Evolutionary conservation across 2,797 vertebrate genomes (phyloP), one percentile per base, ranked within the genome.

Genomic region (Falco cherrug): DNA sequence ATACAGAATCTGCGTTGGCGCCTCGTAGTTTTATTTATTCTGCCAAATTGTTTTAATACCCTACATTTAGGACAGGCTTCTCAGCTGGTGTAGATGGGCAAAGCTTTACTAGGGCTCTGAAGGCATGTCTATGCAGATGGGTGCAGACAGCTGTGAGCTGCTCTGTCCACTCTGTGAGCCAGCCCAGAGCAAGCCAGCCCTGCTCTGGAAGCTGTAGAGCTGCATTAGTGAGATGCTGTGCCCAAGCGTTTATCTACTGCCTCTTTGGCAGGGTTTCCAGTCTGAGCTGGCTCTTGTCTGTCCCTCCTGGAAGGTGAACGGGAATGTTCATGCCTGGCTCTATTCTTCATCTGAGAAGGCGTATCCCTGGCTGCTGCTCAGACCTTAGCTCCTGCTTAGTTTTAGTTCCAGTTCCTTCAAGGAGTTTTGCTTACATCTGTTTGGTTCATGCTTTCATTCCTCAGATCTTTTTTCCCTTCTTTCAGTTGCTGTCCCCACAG

Each of bases 11-110:
- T 92, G 64, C 51, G 39, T 60, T 80, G 31, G 22, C 64, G 25
- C 56, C 31, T 91, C 57, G 68, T 25, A 74, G 43, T 92, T 90
- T 28, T 82, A 67, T 48, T 90, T 89, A 45, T 73, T 83, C 51
- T 89, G 92, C 84, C 88, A 96, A 95, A 93, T 67, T 63, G 14
- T 74, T 96, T 89, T 92, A 95, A 82, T 94, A 24, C 33, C 37
- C 53, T 84, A 80, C 73, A 94, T 93, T 82, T 89, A 84, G 74
- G 71, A n/a, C n/a, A 76, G 2, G 35, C 39, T 93, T 89, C 83
- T 96, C 88, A 90, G 74, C 63, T 93, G 80, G 43, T 87, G 67
- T 69, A 84, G 80, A 41, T 86, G 47, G 63, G 88, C 61, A 86
- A 76, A 60, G 43, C 25, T 92, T 79, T 95, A 74, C 28, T 5